phyloP scores from a whole-genome alignment of 1,140 invertebrate species.

The Drosophila willistoni region DNA sequence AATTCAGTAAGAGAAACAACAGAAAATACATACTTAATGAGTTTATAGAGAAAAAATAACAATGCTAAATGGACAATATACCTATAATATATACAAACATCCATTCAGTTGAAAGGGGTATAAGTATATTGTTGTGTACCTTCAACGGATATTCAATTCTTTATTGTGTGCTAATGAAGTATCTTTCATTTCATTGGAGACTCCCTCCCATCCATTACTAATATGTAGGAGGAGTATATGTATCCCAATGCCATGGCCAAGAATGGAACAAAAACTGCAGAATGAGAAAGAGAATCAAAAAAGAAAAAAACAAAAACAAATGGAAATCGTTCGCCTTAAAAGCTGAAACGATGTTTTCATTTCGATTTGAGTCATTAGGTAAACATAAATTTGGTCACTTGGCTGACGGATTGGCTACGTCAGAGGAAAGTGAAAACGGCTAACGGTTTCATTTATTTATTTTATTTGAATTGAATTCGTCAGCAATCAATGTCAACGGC shows the following conservation, averaged over 20 bases:
- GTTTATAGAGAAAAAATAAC: slow-evolving; percentile 61
- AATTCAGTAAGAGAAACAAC: neutral
- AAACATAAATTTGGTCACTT: slow-evolving; percentile 35
- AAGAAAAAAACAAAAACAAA: neutral
- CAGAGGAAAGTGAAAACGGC: slow-evolving; percentile 71
- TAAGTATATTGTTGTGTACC: neutral
- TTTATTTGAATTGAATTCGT: slow-evolving; percentile 56
- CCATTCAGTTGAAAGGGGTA: neutral
- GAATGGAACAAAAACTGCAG: slow-evolving; percentile 16
- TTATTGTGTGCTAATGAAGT: slow-evolving; percentile 77
- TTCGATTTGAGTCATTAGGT: slow-evolving; percentile 59
- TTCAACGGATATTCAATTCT: slow-evolving; percentile 11
- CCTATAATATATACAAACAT: neutral
- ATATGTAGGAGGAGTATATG: neutral
- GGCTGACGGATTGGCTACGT: slow-evolving; percentile 31
- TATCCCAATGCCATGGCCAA: slow-evolving; percentile 3
- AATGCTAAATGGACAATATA: slow-evolving; percentile 42
- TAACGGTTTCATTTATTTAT: slow-evolving; percentile 14
- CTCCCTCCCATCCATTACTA: slow-evolving; percentile 46
- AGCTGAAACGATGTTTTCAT: slow-evolving; percentile 9
- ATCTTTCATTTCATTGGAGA: slow-evolving; percentile 31
- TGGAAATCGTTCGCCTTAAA: neutral
- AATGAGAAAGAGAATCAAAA: neutral
- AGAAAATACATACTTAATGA: slow-evolving; percentile 42
- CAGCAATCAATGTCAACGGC: slow-evolving; percentile 54